These are phyloP conservation scores for Uromys caudimaculatus DNA, from an alignment of 2,797 vertebrate genomes.

Conservation along the genomic window DNA sequence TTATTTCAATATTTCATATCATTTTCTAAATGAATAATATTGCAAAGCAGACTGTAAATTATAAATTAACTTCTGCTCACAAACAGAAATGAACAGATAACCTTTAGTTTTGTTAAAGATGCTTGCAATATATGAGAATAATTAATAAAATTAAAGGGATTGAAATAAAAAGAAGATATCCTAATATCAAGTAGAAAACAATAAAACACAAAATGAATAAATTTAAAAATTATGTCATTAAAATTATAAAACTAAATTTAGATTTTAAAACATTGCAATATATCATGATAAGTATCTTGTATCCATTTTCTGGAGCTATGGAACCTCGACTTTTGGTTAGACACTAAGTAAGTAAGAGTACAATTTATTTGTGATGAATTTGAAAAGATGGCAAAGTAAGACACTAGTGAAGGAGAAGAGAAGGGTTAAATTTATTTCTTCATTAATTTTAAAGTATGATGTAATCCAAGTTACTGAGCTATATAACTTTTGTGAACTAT, in stretches of 20 bases:
- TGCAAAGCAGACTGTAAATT: neutral
- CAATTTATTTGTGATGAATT: neutral
- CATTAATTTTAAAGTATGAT: neutral
- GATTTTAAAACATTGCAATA: neutral
- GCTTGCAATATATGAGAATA: neutral
- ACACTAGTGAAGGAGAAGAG: neutral
- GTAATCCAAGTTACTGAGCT: neutral
- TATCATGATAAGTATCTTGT: neutral
- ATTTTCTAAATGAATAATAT: neutral
- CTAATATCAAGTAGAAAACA: neutral
- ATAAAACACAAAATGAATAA: neutral
- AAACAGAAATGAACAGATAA: neutral
- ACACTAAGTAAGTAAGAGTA: neutral
- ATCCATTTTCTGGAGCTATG: accelerated
- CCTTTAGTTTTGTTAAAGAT: neutral
- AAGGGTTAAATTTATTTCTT: neutral
- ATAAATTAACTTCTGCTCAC: neutral
- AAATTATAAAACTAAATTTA: neutral
- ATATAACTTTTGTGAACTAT: neutral
- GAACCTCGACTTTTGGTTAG: neutral
- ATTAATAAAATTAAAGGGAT: neutral
- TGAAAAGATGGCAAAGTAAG: neutral
- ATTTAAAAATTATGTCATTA: neutral
- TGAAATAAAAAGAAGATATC: neutral
- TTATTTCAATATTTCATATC: neutral